Conservation (phyloP, 2,888 invertebrate genomes). For the Apomyelois bistriatella region DNA sequence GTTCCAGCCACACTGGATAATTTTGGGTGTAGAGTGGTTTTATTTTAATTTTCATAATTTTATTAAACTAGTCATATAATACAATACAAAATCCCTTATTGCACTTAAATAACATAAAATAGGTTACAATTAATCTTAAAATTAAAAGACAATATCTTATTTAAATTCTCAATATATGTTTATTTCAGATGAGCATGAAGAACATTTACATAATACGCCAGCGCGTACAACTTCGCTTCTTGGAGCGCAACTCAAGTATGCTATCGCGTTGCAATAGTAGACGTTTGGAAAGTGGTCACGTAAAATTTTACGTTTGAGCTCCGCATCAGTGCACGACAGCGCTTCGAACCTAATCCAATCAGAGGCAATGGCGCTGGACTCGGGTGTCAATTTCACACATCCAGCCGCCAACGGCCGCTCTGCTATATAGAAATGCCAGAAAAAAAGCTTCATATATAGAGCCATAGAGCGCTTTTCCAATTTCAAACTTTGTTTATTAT, state of each 20-base stretch:
- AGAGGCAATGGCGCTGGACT: conserved; percentile 66
- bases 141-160: no score
- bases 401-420: conserved; percentile 30
- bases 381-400: conserved; percentile 66
- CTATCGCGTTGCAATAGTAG: conserved; percentile 63
- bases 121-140: no score
- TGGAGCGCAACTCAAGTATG: conserved; percentile 51
- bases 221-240: conserved; percentile 48
- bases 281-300: conserved; percentile 75
- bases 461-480: no score
- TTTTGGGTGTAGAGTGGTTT: no score
- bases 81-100: no score
- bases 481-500: no score
- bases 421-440: neutral
- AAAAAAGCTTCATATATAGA: neutral
- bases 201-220: conserved; percentile 62
- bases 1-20: no score
- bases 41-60: no score
- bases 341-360: conserved; percentile 75
- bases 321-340: conserved; percentile 63
- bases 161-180: no score
- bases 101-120: no score
- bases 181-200: neutral
- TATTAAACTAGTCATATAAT: no score
- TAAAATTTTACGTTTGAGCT: conserved; percentile 77